Evolutionary conservation across 2,888 invertebrate genomes (phyloP), one percentile per base, ranked within the genome.

Genomic region (Chironomus riparius): DNA sequence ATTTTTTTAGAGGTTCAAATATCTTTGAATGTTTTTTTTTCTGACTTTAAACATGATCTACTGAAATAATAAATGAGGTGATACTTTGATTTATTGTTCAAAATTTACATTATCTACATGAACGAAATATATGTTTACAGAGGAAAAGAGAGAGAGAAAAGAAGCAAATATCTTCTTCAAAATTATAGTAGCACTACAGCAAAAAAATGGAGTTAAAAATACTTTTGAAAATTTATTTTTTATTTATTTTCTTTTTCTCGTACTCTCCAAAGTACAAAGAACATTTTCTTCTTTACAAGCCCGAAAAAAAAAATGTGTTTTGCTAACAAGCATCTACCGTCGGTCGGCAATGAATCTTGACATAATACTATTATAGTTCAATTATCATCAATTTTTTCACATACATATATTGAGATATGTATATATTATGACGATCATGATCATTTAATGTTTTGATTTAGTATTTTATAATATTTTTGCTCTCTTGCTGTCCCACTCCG

Each of bases 51-150:
- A 65, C 65, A 65, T 24, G 65, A 65, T 65, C 65, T 65, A 65
- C 65, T 65, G 65, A 65, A 65, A 65, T 65, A 65, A 65, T 65
- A 65, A 65, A 65, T 65, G 65, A 65, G 65, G 65, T 65, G 65
- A 65, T 65, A 65, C 65, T 65, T 65, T 65, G 65, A 65, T 65
- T 65, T 65, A 65, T 65, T 65, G 65, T 65, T 65, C 65, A 24
- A 65, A 65, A 65, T 65, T 65, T 65, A 65, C 65, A 65, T 65
- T 65, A 65, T 65, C 65, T 65, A 65, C 65, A 65, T 65, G 24
- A 21, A 65, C 24, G 65, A 65, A 65, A 56, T 56, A 56, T 56
- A 56, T 56, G 56, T 56, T 56, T 56, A 56, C 56, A 56, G 18
- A 56, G 18, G 18, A 56, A 56, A 56, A 15, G 15, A 38, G 38